A percentile compares a stretch with the other conserved stretches of the same genome.
phyloP scores from a whole-genome alignment of 1,140 invertebrate genomes.

The Palaemon carinicauda region DNA sequence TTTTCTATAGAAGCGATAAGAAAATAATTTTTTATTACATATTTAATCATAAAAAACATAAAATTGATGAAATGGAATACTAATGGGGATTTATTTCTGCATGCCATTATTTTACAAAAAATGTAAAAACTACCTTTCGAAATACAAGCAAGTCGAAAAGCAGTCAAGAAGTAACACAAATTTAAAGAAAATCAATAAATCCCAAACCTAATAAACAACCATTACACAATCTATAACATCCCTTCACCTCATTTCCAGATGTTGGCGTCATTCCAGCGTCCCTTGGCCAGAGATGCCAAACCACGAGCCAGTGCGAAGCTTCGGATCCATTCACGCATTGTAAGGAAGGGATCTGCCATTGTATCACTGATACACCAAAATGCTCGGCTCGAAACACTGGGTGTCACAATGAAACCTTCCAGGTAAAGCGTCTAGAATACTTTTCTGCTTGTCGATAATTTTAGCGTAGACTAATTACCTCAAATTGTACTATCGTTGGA shows the following conservation, averaged over 20 bases:
- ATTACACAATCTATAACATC: not conserved
- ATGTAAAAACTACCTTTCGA: too few species aligned
- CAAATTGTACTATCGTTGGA: too few species aligned
- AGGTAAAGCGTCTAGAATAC: conserved; percentile 73
- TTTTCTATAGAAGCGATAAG: too few species aligned
- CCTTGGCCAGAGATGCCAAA: conserved; percentile 78
- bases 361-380: conserved; percentile 69
- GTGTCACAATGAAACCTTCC: conserved; percentile 84
- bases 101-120: too few species aligned
- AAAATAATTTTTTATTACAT: too few species aligned
- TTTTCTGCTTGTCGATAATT: too few species aligned
- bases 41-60: too few species aligned
- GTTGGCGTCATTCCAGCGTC: conserved; percentile 72
- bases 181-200: not conserved
- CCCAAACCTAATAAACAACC: not conserved
- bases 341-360: conserved; percentile 81
- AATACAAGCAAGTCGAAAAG: too few species aligned
- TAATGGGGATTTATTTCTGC: too few species aligned
- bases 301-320: conserved; percentile 79
- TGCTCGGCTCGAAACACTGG: conserved; percentile 79
- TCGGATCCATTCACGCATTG: conserved; percentile 82
- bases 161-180: conserved; percentile 25
- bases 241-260: conserved; percentile 52
- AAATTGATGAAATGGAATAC: too few species aligned
- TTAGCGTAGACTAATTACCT: too few species aligned